Evolutionary conservation across 1,140 invertebrate genomes (phyloP).

Genomic region (Helicoverpa armigera): DNA sequence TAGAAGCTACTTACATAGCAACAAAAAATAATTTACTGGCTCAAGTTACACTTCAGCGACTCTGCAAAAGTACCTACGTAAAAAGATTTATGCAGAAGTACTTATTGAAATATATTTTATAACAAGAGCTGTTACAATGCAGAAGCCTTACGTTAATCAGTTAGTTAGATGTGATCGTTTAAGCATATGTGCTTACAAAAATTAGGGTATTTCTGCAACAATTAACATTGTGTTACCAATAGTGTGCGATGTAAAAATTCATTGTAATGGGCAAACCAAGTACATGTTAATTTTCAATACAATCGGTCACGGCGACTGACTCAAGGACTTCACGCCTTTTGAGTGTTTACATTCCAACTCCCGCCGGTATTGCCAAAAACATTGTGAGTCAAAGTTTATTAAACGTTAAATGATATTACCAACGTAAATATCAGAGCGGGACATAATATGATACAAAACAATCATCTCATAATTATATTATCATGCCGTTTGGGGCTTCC

Average conservation of each 20-base stretch:
- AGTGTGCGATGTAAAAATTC: slow-evolving; percentile 36
- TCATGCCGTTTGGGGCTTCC: not conserved
- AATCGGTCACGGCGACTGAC: slow-evolving; percentile 62
- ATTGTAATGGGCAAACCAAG: slow-evolving; percentile 53
- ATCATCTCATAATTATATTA: not conserved
- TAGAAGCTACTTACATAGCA: too few species aligned
- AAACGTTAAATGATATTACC: slow-evolving; percentile 26
- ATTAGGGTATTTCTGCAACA: slow-evolving; percentile 1
- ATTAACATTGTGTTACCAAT: slow-evolving; percentile 14
- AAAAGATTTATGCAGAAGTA: too few species aligned
- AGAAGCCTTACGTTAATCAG: too few species aligned
- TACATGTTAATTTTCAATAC: slow-evolving; percentile 66
- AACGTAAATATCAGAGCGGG: slow-evolving; percentile 7
- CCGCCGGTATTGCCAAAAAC: slow-evolving; percentile 54
- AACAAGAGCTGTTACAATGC: too few species aligned
- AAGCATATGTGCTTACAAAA: not conserved
- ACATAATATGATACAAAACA: not conserved
- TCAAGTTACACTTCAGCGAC: too few species aligned
- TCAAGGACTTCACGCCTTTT: slow-evolving; percentile 65
- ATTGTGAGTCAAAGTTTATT: slow-evolving; percentile 51
- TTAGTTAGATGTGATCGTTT: too few species aligned
- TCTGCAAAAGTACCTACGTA: too few species aligned
- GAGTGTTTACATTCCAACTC: slow-evolving; percentile 66
- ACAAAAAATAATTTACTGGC: too few species aligned
- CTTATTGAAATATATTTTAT: too few species aligned